These are phyloP conservation scores for Eulemur rufifrons DNA, from an alignment of 2,113 vertebrate genomes.

Conservation along the genomic window DNA sequence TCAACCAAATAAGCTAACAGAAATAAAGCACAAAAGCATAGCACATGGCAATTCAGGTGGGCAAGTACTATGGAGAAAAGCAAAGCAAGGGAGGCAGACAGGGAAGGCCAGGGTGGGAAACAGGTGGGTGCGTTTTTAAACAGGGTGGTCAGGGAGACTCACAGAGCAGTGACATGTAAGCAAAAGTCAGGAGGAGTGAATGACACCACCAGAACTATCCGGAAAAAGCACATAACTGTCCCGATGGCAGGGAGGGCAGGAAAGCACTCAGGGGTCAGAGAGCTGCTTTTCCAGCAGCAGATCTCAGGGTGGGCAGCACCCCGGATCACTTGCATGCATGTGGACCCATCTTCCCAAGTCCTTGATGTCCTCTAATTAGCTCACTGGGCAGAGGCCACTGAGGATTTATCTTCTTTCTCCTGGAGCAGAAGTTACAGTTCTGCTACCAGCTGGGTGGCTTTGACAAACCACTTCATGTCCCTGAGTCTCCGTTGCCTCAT, in stretches of 20 bases:
- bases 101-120: too few species aligned
- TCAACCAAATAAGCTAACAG: neutral
- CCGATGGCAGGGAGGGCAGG: accelerated
- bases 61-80: neutral
- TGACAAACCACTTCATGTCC: neutral
- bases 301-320: neutral
- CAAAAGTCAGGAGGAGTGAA: too few species aligned
- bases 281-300: neutral
- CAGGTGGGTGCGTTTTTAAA: too few species aligned
- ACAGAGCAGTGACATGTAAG: accelerated
- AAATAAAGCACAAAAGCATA: neutral
- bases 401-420: neutral
- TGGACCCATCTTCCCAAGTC: neutral
- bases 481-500: neutral
- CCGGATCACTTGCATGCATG: neutral
- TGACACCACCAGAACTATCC: neutral
- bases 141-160: too few species aligned
- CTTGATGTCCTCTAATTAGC: neutral
- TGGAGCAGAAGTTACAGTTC: neutral
- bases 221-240: accelerated
- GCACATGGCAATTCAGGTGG: neutral
- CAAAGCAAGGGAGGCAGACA: accelerated
- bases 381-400: neutral
- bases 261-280: accelerated
- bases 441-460: neutral